Base-by-base conservation (phyloP, 2,113 vertebrate species). In the Conger conger region DNA sequence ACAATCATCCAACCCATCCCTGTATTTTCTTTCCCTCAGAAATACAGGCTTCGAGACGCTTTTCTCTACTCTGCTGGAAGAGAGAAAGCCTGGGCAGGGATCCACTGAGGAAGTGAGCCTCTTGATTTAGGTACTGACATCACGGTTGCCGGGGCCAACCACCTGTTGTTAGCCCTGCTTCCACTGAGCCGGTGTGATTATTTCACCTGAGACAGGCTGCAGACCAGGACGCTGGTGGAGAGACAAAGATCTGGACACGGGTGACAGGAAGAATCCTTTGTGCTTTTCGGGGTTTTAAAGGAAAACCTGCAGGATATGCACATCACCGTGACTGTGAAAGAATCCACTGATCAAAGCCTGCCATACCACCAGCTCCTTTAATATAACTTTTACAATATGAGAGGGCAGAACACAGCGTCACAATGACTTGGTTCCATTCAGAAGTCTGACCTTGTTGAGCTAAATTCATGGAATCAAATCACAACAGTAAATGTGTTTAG, bases 171-270 rank as follows among this genome's bases (percentile, higher is more conserved):
- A 84, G 76, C 54, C 40, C 73, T 76, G 57, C 85, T 84, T 82
- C 76, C n/a, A 86, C 89, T 86, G 79, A 84, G 82, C 85, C 2
- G 1, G 73, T 30, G 73, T 89, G 88, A 91, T 90, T 89, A 90
- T 86, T 88, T 89, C 85, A 87, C 79, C 87, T 45, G 83, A 76
- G 76, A 80, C 80, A 86, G 82, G 33, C 82, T 2, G 4, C 79
- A 83, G 63, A 40, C 9, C 35, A 20, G 33, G 78, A 88, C 76
- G 82, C 68, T 33, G 82, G 35, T 30, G 30, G 30, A 77, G 45
- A 76, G 82, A 83, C 45, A 50, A 30, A 78, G 68, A 83, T 83
- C 82, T 42, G 68, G 63, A 50, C 68, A 63, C 30, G 38, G 83
- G 45, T 88, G 86, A 86, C 86, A 83, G 50, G 36, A 40, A 54